Evolutionary conservation across 2,797 vertebrate genomes (phyloP), one percentile per base, ranked within the genome.

Genomic region (Columba guinea): DNA sequence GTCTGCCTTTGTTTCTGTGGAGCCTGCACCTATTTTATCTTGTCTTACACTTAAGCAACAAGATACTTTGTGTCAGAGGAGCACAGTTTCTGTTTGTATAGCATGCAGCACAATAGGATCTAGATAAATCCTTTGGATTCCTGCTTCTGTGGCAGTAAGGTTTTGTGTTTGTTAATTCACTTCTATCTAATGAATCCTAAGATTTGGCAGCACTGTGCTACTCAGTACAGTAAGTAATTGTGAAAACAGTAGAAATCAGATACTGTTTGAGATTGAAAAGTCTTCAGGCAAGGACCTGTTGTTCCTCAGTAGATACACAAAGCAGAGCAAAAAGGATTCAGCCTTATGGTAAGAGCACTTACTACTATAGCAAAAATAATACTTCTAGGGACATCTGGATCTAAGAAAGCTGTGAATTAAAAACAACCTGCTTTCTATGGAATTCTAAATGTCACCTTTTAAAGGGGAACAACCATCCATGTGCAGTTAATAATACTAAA

Each of bases 371-470:
- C 16, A 81, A 77, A 91, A 80, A 51, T 32, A 60, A 48, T 49
- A 22, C 14, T 82, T 90, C 9, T 44, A 70, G 62, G 20, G 14
- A 69, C 11, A 51, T 34, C 34, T 44, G 28, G 28, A 51, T 49
- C 39, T 74, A 49, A 69, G 53, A 30, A 84, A 74, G 6, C 1
- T 70, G 15, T 58, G 60, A 35, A 41, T 55, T 75, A 49, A 74
- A 84, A 84, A 0, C 10, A 79, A 5, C 0, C 1, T 5, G 3
- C 21, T 63, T 76, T 67, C 44, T 67, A 4, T 41, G 27, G 28
- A 15, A 18, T 79, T 82, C 35, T 78, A 64, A 23, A 26, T 56
- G 28, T 56, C 65, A 55, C 4, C 44, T 67, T 78, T 69, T 24
- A 88, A 60, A 82, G n/a, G 11, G 21, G 46, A 89, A 71, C 30